A percentile compares a stretch with the other conserved stretches of the same genome.
These are phyloP conservation scores for Castor canadensis DNA, from an alignment of 2,113 vertebrate genomes.

Conservation along the genomic window DNA sequence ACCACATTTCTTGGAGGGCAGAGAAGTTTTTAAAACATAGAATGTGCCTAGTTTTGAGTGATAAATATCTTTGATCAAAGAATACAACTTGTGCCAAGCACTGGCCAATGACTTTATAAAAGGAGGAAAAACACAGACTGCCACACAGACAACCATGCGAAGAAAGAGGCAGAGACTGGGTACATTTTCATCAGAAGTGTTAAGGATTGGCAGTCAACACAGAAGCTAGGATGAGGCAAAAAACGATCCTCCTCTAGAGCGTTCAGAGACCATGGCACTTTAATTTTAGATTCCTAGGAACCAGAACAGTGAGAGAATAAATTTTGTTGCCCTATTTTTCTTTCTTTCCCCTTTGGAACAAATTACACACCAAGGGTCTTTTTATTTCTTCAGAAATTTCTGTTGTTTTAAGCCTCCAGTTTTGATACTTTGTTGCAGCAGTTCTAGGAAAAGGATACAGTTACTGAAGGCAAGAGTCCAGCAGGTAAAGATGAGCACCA, in stretches of 20 bases:
- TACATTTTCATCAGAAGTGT: not conserved
- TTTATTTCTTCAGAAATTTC: too few species aligned
- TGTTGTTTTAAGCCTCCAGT: not conserved
- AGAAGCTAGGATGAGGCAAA: not conserved
- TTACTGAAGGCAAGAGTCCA: not conserved
- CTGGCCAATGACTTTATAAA: not conserved
- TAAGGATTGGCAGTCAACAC: not conserved
- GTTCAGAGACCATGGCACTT: not conserved
- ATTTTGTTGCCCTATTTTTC: too few species aligned
- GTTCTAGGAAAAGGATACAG: not conserved
- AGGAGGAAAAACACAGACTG: not conserved
- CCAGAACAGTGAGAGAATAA: too few species aligned
- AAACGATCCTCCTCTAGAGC: not conserved
- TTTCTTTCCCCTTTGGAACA: too few species aligned
- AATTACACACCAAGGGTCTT: too few species aligned
- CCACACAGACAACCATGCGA: not conserved
- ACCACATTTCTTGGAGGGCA: too few species aligned
- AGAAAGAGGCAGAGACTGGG: not conserved
- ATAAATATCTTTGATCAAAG: not conserved
- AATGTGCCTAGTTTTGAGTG: not conserved
- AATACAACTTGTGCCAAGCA: not conserved
- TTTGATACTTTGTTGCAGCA: not conserved
- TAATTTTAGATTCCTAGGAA: too few species aligned
- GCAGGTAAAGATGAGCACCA: not conserved
- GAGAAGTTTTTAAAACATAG: not conserved